Evolutionary conservation across 2,797 vertebrate genomes (phyloP), one percentile per base, ranked within the genome.

Genomic region (Hozukius guyotensis): DNA sequence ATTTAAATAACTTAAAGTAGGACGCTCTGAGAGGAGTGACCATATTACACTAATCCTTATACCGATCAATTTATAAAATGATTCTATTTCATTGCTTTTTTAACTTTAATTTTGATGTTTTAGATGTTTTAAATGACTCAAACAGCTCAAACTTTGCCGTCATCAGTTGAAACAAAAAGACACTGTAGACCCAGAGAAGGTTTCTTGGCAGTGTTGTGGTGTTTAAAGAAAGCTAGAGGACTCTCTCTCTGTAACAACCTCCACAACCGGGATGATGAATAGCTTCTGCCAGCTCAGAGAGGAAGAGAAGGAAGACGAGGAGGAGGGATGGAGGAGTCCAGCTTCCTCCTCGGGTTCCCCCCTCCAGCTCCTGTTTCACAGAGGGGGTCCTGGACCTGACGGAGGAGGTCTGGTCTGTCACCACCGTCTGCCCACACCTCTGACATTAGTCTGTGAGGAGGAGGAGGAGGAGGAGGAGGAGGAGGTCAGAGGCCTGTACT

Each of bases 321-420:
- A 46, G 34, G 63, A 57, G 67, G 55, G 10, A 14, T 1, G n/a
- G n/a, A 80, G 49, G 66, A 31, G 52, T 53, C 52, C 63, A 22
- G 12, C 59, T 62, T 64, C 64, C 55, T 70, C 29, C 20, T 83
- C 32, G 14, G 36, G 69, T 88, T 87, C 42, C 59, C 42, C 59
- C 42, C 57, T 70, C 67, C 34, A 56, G 79, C 57, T 74, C 64
- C 71, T 34, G 25, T 57, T 60, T 76, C 72, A 12, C 59, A 8
- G 42, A 32, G 31, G 24, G 61, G 46, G 36, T 60, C 24, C 38
- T 20, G 65, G 64, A 27, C 32, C 12, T 69, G 72, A 78, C 49
- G 82, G 75, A 84, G 75, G 22, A 22, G 64, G 55, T 75, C 65
- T 29, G 74, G 72, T 67, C 81, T 74, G 73, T 87, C 68, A 69